Base-by-base conservation (phyloP, 2,113 vertebrate species). In the Pollimyrus isidori region DNA sequence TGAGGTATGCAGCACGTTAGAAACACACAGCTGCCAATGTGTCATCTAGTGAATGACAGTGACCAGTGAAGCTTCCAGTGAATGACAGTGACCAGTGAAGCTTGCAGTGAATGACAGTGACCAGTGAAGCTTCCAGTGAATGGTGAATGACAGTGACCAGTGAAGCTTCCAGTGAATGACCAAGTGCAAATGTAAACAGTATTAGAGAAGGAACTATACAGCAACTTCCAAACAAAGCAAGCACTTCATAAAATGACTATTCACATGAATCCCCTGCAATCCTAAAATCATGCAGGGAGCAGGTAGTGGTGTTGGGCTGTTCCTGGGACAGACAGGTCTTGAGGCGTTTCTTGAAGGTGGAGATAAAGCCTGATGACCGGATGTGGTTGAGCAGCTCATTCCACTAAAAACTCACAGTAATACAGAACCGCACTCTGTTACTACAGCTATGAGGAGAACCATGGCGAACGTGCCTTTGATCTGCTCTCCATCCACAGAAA, bases 351-450 rank as follows among this genome's bases (percentile, higher is more conserved):
- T 13, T 30, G 62, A 69, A 69, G 62, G 3, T 26, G 26, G n/a
- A 30, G n/a, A 69, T 1, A 26, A 1, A 69, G n/a, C n/a, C 62
- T 69, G 62, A 30, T 69, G n/a, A 30, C 3, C 3, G 26, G 58
- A 65, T 26, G 23, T 26, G 23, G 26, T 30, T 30, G n/a, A 69
- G 3, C 10, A 26, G 62, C 62, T 69, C 62, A 69, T 69, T 69
- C 10, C 9, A 30, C 62, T 30, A 69, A 69, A 30, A 87, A 89
- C 89, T 82, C 48, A 90, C 58, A 87, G 83, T 90, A 73, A 89
- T 91, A 90, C 87, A 89, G 91, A 82, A 42, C 35, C 15, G 4
- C 19, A 21, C 42, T 82, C 19, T 46, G 7, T 45, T 48, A 23
- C 82, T 82, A 7, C 19, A 45, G 39, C 45, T 10, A 48, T 45